Evolutionary conservation across 2,113 vertebrate species (phyloP).

Genomic region (Bos taurus): ARS-UCD2.0 NC_037350.1:18709001-18709500

Average conservation of each 20-base stretch:
- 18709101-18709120: too few species aligned
- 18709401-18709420: background rate
- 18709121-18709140: background rate
- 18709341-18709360: background rate
- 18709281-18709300: background rate
- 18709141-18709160: background rate
- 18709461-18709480: slow-evolving; percentile 1
- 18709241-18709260: background rate
- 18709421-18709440: background rate
- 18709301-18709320: background rate
- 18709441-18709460: background rate
- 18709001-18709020: background rate
- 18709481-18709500: background rate
- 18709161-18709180: background rate
- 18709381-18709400: background rate
- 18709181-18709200: background rate
- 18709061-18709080: background rate
- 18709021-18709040: background rate
- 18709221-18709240: background rate
- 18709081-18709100: background rate
- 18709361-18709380: background rate
- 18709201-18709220: background rate
- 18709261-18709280: background rate
- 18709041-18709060: background rate
- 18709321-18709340: background rate